These are phyloP conservation scores for Nothoprocta pentlandii DNA, from an alignment of 2,113 vertebrate species.

Conservation along the genomic window DNA sequence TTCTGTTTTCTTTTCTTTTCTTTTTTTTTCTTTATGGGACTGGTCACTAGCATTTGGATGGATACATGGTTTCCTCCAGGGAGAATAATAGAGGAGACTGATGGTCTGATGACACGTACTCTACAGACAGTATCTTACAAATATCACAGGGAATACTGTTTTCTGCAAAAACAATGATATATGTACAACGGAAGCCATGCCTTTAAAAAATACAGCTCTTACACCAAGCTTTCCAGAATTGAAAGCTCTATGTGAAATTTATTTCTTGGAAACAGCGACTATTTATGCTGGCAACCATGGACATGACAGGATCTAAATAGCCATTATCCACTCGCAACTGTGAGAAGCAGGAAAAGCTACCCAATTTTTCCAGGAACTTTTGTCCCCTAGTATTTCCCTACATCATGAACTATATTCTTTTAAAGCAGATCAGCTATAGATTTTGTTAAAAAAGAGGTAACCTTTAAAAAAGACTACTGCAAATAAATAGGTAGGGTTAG, in stretches of 20 bases:
- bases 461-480: not conserved
- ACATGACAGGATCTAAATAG: conserved; percentile 40
- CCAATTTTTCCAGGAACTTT: conserved; percentile 55
- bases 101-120: conserved; percentile 17
- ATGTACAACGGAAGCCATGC: not conserved
- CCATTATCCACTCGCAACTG: conserved; percentile 22
- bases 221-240: not conserved
- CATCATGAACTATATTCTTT: conserved; percentile 28
- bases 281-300: conserved; percentile 56
- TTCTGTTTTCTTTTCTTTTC: not conserved
- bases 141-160: conserved; percentile 22
- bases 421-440: not conserved
- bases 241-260: conserved; percentile 17
- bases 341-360: conserved; percentile 35
- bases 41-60: not conserved
- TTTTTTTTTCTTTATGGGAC: not conserved
- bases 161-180: conserved; percentile 39
- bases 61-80: not conserved
- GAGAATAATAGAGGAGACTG: conserved; percentile 17
- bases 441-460: conserved; percentile 28
- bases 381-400: conserved; percentile 11
- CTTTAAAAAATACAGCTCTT: not conserved
- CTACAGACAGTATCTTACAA: not conserved
- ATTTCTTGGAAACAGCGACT: conserved; percentile 22
- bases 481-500: not conserved